Evolutionary conservation across 2,797 vertebrate genomes (phyloP).

Genomic region (Taenioides sp.): DNA sequence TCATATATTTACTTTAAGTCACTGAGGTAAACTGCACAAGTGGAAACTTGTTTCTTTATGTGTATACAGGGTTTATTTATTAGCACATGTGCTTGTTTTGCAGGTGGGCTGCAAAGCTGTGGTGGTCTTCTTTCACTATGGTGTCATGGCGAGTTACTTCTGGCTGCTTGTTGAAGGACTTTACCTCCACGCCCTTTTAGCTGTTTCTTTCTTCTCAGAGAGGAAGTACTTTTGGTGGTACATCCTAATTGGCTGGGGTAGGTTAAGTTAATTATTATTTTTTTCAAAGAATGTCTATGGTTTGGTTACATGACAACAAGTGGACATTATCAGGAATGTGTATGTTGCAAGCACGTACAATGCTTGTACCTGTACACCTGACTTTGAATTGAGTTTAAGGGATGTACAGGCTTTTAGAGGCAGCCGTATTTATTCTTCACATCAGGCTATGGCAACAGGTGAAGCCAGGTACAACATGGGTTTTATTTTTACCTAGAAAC

Average conservation of each 20-base stretch:
- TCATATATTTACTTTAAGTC: conserved; percentile 13
- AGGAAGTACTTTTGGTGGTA: conserved; percentile 99
- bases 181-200: conserved; percentile 91
- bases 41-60: conserved; percentile 7
- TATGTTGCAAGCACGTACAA: too few species aligned
- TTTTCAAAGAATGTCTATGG: too few species aligned
- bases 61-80: neutral
- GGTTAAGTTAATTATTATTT: conserved; percentile 35
- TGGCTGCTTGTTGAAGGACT: conserved; percentile 96
- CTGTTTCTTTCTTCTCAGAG: conserved; percentile 96
- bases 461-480: too few species aligned
- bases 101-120: conserved; percentile 91
- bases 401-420: too few species aligned
- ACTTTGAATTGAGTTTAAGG: too few species aligned
- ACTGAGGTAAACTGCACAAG: conserved; percentile 7
- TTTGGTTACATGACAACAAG: too few species aligned
- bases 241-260: conserved; percentile 97
- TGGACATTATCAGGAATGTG: too few species aligned
- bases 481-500: too few species aligned
- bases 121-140: conserved; percentile 94
- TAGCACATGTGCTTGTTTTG: conserved; percentile 13
- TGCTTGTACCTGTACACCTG: too few species aligned
- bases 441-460: too few species aligned
- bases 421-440: too few species aligned
- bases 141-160: conserved; percentile 94